Base-by-base conservation (phyloP, 2,797 vertebrate species). In the Xenopus petersii region DNA sequence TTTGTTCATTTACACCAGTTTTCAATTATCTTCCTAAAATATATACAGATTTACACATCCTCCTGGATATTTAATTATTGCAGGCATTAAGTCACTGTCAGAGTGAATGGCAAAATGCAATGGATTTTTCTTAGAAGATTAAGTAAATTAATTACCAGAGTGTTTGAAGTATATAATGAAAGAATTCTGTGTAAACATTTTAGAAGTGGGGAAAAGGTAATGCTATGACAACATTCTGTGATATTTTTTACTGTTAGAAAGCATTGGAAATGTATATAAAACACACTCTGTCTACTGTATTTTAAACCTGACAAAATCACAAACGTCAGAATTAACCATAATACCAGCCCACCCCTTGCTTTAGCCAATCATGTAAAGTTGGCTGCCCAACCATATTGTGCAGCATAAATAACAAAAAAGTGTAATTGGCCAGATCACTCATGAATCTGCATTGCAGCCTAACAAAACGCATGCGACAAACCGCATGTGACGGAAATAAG, bases 111-210 rank as follows among this genome's bases (percentile, higher is more conserved):
- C 46, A 76, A 26, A 61, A 55, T 49, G 42, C 64, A 59, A 36
- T 61, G 13, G 42, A 65, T 66, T 76, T 76, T 76, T 33, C 54
- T 70, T 65, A 66, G 63, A 61, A 54, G 64, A 71, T 71, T 71
- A 77, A 61, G 30, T 71, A 77, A 71, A 72, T 77, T 67, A 71
- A 71, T 70, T 72, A 77, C 36, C 61, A 58, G 33, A 9, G 59
- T 67, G 21, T 77, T 67, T 67, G 58, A 77, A 72, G 58, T 67
- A 33, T 47, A 67, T 63, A 77, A 64, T 63, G 47, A 67, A 63
- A 47, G 59, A n/a, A 47, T 61, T 67, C 16, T 70, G 66, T 12
- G 48, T 60, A 63, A 69, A 75, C 66, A 70, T 71, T 61, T 62
- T 16, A 24, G 48, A 70, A 13, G 2, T 15, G 33, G 6, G 6